Evolutionary conservation across 35 echinoderm and acorn worm genomes (phyloP), one percentile per base, ranked within the genome.

Genomic region (Lytechinus pictus): DNA sequence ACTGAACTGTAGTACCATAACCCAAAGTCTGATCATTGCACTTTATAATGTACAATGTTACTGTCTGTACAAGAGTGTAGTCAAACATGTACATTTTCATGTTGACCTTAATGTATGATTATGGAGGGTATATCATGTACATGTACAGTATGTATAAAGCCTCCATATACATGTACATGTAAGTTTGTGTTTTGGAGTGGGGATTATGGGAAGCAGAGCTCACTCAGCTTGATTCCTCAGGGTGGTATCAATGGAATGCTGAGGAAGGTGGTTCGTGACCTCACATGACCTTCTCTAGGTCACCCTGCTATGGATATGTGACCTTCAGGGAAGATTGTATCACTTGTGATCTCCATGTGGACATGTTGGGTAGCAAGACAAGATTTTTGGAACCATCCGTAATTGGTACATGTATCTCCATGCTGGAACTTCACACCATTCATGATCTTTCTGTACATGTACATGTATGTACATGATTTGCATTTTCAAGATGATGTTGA

Each of bases 321-420:
- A 79, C 66, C 66, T 79, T 79, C 66, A 79, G 66, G 66, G 66
- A 24, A 79, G 66, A 79, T 79, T 79, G 66, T 79, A 79, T 79
- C 66, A 27, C 19, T 79, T 79, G 10, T 60, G 57, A 10, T 60
- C 33, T 44, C 33, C 33, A 44, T 44, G 33, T 44, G 33, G 33
- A 44, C 33, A 44, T 44, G 33, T 44, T 44, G 33, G 33, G 33
- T 44, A 44, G 33, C 33, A 44, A 44, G 33, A 44, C 33, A 44
- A 44, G 2, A 44, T 44, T 58, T 58, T 58, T 57, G 55, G 11
- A 57, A 57, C 14, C 24, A 71, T 21, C 61, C 16, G 12, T 71
- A n/a, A 6, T 6, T 71, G 55, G 55, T 57, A 57, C 55, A 57
- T 57, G 16, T 19, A 71, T 21, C 16, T 71, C 61, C 14, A 44